Conservation (phyloP, 2,888 invertebrate genomes). For the Phanerotoma sp. region DNA sequence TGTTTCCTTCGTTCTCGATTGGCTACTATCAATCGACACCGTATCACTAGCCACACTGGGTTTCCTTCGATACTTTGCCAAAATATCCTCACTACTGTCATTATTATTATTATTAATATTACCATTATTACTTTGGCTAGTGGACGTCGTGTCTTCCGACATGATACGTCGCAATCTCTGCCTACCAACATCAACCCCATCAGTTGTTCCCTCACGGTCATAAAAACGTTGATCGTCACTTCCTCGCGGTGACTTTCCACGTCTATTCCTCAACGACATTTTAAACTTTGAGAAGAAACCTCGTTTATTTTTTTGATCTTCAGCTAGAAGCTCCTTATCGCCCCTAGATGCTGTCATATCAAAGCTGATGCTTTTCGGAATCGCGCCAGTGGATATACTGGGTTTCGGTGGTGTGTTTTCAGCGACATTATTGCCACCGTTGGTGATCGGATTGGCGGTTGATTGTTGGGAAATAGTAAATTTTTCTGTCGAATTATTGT, state of each 20-base stretch:
- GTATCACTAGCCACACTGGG: conserved; percentile 63
- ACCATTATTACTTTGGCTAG: conserved; percentile 45
- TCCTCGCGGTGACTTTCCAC: conserved; percentile 61
- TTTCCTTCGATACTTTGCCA: conserved; percentile 88
- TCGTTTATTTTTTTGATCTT: conserved; percentile 62
- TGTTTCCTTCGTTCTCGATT: conserved; percentile 55
- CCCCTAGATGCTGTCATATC: conserved; percentile 85
- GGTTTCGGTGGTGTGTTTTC: conserved; percentile 53
- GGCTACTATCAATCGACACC: conserved; percentile 56
- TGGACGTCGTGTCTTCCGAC: conserved; percentile 55
- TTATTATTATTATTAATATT: conserved; percentile 8
- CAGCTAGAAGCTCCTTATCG: conserved; percentile 64
- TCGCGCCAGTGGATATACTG: conserved; percentile 74
- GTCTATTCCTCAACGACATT: conserved; percentile 67
- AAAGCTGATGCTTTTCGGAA: conserved; percentile 90
- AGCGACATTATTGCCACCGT: conserved; percentile 41
- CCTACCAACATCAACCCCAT: conserved; percentile 40
- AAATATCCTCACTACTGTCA: conserved; percentile 88
- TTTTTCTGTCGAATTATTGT: conserved; percentile 36
- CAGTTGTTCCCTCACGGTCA: conserved; percentile 46
- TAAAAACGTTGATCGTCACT: conserved; percentile 54
- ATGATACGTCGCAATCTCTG: conserved; percentile 52
- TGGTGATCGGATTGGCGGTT: no score
- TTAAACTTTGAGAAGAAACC: conserved; percentile 75
- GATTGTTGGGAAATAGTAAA: conserved; percentile 34